Base-by-base conservation (phyloP, 2,113 vertebrate species). In the Chauna torquata region DNA sequence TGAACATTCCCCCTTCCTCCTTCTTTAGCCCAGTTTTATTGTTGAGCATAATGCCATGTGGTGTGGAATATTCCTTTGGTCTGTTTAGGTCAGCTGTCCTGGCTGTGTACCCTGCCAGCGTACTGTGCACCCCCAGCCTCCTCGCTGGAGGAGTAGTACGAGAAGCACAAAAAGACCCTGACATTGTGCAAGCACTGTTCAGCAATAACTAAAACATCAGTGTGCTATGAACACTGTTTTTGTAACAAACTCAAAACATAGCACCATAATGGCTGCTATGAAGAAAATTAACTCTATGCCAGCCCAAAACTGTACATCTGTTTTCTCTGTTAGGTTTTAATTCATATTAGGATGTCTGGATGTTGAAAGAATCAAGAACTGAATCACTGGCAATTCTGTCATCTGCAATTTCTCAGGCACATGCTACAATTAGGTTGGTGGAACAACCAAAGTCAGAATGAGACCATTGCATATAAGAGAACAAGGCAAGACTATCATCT, bases 301-400 rank as follows among this genome's bases (percentile, higher is more conserved):
- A 58, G 55, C 55, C 32, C 11, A 58, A 58, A 58, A 7, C 32
- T 34, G 32, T 34, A 58, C 42, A 58, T 12, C 18, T 58, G 12
- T 22, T 80, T 87, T 79, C 16, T 71, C 24, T 66, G 12, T 3
- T 83, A n/a, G 7, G 3, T 65, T 86, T 82, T 83, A 8, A 54
- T 61, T 86, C 45, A 36, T 0, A 0, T 92, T 4, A 24, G 8
- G 4, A 8, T 59, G 38, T 18, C 25, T 47, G n/a, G 8, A 50
- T 42, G 19, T 50, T 59, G 32, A 82, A 86, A 68, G 17, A 74
- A 57, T 80, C 8, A 22, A 70, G 18, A 80, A 44, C 5, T 16
- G 28, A 72, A 76, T 47, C 42, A 66, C 17, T 76, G 47, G 7
- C 36, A 55, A 9, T 65, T 72, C 44, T 76, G 28, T 28, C 55